Base-by-base conservation (phyloP, 2,888 invertebrate genomes). In the Papilio demoleus region DNA sequence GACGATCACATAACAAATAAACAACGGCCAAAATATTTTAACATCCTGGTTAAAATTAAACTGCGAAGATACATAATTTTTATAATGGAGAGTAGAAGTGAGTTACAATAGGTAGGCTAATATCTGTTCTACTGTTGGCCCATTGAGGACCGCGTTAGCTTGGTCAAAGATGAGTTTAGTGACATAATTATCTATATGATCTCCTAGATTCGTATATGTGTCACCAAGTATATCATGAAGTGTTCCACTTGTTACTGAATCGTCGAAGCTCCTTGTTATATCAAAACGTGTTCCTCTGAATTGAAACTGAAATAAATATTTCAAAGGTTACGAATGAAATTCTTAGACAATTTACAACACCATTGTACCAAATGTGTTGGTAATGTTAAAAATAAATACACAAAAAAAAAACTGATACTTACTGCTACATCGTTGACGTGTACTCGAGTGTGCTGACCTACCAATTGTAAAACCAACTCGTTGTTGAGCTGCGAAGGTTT, bases 301-400 rank as follows among this genome's bases (percentile, higher is more conserved):
- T 67, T 62, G 14, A 1, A 67, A 31, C 61, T 67, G 67, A 27
- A 67, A 67, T 9, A 61, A 47, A 47, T n/a, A 47, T 22, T 45
- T 45, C 22, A 22, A 45, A n/a, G 45, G 11, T 42, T 42, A 17
- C 14, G 38, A 38, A 14, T 38, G 11, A 9, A 4, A 4, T 14
- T n/a, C n/a, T n/a, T n/a, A n/a, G n/a, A n/a, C n/a, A n/a, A n/a
- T n/a, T n/a, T n/a, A n/a, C n/a, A n/a, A 14, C 4, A 9, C 17
- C 11, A n/a, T 40, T 40, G n/a, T 2, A 40, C 6, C 40, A 40
- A 40, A 40, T 40, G 40, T 4, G n/a, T 0, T 6, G 8, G 17
- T 42, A 42, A 42, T 8, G 17, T 42, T 42, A 5, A 5, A 42
- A 42, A 42, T 6, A 17, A 24, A 11, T 3, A 45, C 19, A 31